Evolutionary conservation across 1,140 invertebrate species (phyloP), one percentile per base, ranked within the genome.

Genomic region (Linepithema humile): DNA sequence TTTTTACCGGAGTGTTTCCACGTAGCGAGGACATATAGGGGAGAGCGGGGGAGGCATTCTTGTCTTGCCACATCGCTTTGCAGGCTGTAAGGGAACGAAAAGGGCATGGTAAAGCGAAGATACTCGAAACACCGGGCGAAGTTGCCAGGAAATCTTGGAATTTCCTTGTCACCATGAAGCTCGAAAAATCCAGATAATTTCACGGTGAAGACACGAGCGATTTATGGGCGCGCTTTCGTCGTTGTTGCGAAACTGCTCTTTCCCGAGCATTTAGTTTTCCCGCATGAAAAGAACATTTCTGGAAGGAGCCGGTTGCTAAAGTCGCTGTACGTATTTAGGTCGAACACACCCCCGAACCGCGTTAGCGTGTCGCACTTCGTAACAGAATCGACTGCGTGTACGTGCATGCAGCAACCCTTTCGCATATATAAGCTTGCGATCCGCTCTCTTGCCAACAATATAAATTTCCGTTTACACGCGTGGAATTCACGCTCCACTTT

Each of bases 121-220:
- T 48, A 29, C 38, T 50, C 29, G 50, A 23, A 38, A 2, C 48
- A n/a, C 20, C 23, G 70, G 23, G 26, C 15, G 17, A 82, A 32
- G 40, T n/a, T 2, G 32, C 50, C 62, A 78, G 40, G 59, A 87
- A 87, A 88, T 87, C 75, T 65, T 38, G 65, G 55, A 80, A 80
- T 72, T 78, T 75, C 59, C 65, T 45, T 40, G 84, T 86, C 73
- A 43, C 43, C 45, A 57, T 38, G 57, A 75, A 59, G 57, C 69
- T 64, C 64, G 23, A 73, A 83, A 88, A 88, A 88, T 85, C 75
- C 64, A 53, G 83, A 78, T 85, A 75, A 75, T 85, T 59, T 88
- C 77, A 82, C 65, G 55, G 57, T 70, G 83, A 67, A 70, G 72
- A 73, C 83, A 80, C 74, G 85, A 82, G 84, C 75, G 86, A 88